Conservation (phyloP, 2,113 vertebrate genomes). For the Gavialis gangeticus region DNA sequence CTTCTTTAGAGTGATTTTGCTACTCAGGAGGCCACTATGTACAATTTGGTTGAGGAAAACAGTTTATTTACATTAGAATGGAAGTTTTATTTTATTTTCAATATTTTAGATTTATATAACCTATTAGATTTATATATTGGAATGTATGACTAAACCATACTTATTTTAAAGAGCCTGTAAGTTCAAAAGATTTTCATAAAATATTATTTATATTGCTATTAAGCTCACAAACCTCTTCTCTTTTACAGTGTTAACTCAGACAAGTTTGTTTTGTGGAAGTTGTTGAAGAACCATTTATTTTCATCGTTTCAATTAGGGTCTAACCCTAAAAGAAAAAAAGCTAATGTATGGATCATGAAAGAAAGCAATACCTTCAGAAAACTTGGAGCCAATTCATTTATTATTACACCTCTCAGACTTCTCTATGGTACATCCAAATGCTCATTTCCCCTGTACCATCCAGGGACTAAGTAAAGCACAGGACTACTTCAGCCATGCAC, state of each 20-base stretch:
- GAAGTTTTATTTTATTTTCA: background rate
- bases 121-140: background rate
- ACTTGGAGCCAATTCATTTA: background rate
- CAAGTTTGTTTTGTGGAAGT: no score
- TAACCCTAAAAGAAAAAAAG: slow-evolving; percentile 22
- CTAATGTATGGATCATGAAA: background rate
- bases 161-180: slow-evolving; percentile 38
- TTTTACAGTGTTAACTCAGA: no score
- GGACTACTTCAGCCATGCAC: background rate
- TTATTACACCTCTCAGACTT: background rate
- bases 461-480: background rate
- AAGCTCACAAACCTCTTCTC: no score
- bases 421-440: background rate
- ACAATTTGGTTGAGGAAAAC: background rate
- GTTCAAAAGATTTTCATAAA: slow-evolving; percentile 14
- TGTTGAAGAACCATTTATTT: slow-evolving; percentile 49
- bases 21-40: background rate
- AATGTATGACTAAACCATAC: background rate
- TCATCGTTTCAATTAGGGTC: slow-evolving; percentile 30
- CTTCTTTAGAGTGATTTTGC: background rate
- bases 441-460: background rate
- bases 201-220: no score
- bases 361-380: slow-evolving; percentile 11
- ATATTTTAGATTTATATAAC: background rate
- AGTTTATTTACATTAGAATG: background rate